phyloP scores from a whole-genome alignment of 2,113 vertebrate genomes.

The Hippotragus niger region DNA sequence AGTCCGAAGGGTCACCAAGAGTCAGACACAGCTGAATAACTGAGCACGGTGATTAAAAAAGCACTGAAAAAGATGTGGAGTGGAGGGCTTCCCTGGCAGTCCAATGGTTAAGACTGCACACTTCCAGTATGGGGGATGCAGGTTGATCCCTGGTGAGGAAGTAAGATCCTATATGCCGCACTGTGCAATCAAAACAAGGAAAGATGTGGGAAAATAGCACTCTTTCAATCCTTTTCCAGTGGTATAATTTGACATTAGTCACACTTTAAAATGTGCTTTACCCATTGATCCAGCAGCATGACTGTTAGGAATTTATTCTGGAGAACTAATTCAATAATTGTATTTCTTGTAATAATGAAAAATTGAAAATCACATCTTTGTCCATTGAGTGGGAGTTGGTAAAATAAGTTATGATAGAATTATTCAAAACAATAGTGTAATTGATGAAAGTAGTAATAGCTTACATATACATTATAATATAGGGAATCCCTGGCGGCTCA shows the following conservation, averaged over 20 bases:
- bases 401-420: background rate
- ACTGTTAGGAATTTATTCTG: background rate
- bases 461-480: background rate
- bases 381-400: background rate
- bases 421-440: conserved; percentile 23
- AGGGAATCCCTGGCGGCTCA: background rate
- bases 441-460: background rate
- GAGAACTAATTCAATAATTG: background rate
- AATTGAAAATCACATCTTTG: background rate
- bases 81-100: background rate
- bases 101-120: background rate
- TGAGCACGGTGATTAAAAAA: background rate
- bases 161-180: background rate
- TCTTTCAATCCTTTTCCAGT: background rate
- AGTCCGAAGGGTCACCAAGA: background rate
- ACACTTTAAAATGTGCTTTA: conserved; percentile 4
- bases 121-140: background rate
- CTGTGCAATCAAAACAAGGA: background rate
- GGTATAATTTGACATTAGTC: background rate
- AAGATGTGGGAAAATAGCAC: background rate
- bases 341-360: background rate
- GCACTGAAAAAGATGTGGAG: background rate
- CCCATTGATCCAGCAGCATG: background rate
- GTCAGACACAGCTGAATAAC: background rate
- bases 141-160: background rate